Base-by-base conservation (phyloP, 2,797 vertebrate genomes). In the Epinephelus malabaricus region DNA sequence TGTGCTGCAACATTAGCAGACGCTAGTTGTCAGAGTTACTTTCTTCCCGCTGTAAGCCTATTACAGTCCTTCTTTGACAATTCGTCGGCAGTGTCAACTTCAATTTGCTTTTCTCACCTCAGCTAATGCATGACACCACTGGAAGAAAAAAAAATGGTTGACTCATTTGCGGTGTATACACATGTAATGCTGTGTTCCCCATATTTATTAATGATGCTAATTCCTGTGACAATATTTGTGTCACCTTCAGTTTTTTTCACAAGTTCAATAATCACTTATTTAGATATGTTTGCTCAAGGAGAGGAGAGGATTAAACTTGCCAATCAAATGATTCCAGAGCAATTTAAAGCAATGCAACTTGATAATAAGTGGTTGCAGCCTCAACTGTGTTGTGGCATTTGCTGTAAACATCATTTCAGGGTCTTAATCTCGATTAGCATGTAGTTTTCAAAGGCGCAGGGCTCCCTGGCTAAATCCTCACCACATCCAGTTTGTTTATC, bases 61-160 rank as follows among this genome's bases (percentile, higher is more conserved):
- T 89, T 88, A 81, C 67, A 38, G 61, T 67, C 67, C 25, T 21
- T 62, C 69, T 75, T 69, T 79, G 55, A 78, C 79, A 77, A 46
- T 81, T 68, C 75, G 69, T 70, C 63, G 1, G 8, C 50, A 34
- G 68, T 30, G 50, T 86, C 77, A 71, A 68, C 68, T 72, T 43
- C 78, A 74, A 89, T 88, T 90, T 51, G 54, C 79, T 76, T 73
- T 74, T 74, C 54, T 76, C 79, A 88, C 59, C 62, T 82, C 82
- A 55, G 51, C 75, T 51, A 66, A 46, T 56, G 21, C 64, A 50
- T 17, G 61, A 55, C 79, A 50, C 59, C 25, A 2, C 66, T 25
- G 75, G 46, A 72, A 43, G 34, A 34, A 34, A 34, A 34, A 43
- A 11, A 80, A 79, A 72, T 2, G 10, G 30, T 27, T 51, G 64